These are phyloP conservation scores for Mormyrus hasselquistii DNA, from an alignment of 2,797 vertebrate genomes.

Conservation along the genomic window DNA sequence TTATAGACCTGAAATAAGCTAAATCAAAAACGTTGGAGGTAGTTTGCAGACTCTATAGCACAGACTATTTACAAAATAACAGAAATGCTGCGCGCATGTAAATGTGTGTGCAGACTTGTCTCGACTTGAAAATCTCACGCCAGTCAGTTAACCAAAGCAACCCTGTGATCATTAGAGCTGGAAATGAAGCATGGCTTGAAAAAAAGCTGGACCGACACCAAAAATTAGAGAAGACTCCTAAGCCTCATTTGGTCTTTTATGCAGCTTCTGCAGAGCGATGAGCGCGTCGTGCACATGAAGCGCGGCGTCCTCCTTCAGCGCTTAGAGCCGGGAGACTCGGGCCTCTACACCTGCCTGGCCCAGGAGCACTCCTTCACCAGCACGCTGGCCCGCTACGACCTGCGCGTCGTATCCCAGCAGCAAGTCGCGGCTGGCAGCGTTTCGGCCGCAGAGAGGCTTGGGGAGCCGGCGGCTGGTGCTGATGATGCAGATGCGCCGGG, in stretches of 20 bases:
- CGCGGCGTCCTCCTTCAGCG: slow-evolving; percentile 69
- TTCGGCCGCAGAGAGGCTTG: slow-evolving; percentile 14
- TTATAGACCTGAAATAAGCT: neutral
- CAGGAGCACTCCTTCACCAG: slow-evolving; percentile 62
- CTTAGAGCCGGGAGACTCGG: slow-evolving; percentile 50
- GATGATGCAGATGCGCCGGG: slow-evolving; percentile 7
- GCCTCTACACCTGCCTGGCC: slow-evolving; percentile 63
- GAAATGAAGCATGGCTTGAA: neutral
- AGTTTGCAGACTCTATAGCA: neutral
- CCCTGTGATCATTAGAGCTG: neutral
- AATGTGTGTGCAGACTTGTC: neutral
- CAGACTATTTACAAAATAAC: neutral
- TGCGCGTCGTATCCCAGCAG: slow-evolving; percentile 60
- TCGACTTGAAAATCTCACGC: neutral
- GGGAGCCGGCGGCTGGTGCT: neutral
- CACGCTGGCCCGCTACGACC: slow-evolving; percentile 57
- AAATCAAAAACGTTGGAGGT: neutral
- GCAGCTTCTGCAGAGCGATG: slow-evolving; percentile 49
- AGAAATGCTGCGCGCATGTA: neutral
- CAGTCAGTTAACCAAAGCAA: neutral
- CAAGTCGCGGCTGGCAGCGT: slow-evolving; percentile 30
- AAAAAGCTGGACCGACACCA: neutral
- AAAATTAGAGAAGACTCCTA: neutral
- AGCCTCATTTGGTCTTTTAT: neutral
- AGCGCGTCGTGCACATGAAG: slow-evolving; percentile 50